Evolutionary conservation across 2,113 vertebrate species (phyloP).

Genomic region (Hemicordylus capensis): DNA sequence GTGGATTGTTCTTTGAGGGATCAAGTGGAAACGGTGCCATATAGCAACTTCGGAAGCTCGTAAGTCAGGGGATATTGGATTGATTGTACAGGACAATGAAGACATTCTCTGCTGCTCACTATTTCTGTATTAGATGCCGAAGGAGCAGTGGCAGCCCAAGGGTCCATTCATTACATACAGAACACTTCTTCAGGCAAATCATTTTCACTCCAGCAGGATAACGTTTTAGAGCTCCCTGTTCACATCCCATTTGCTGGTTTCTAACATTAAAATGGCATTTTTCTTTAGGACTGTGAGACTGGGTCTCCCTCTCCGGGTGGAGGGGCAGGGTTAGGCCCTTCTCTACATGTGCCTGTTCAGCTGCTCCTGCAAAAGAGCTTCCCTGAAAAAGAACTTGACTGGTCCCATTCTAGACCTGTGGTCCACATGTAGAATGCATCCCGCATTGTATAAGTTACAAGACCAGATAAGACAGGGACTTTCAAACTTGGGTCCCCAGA

Average conservation of each 20-base stretch:
- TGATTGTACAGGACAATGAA: conserved; percentile 29
- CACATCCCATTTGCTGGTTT: background rate
- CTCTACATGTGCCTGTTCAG: too few species aligned
- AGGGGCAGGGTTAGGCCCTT: too few species aligned
- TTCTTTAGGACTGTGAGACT: too few species aligned
- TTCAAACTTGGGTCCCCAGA: too few species aligned
- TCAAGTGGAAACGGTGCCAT: conserved; percentile 23
- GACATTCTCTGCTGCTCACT: background rate
- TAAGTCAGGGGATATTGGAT: conserved; percentile 14
- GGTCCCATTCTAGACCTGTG: background rate
- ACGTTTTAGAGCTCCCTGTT: background rate
- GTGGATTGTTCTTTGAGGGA: conserved; percentile 26
- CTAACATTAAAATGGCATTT: background rate
- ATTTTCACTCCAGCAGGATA: background rate
- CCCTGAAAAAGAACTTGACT: background rate
- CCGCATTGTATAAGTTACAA: background rate
- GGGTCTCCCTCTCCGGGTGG: too few species aligned
- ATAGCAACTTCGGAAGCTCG: conserved; percentile 12
- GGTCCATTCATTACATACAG: background rate
- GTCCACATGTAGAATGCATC: too few species aligned
- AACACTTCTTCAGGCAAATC: background rate
- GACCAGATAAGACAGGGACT: background rate
- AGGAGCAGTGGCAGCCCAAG: background rate
- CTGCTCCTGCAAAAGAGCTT: too few species aligned
- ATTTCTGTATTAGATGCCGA: conserved; percentile 10